A percentile compares a stretch with the other conserved stretches of the same genome.
These are phyloP conservation scores for Chloroceryle inda DNA, from an alignment of 2,797 vertebrate genomes.

Conservation along the genomic window DNA sequence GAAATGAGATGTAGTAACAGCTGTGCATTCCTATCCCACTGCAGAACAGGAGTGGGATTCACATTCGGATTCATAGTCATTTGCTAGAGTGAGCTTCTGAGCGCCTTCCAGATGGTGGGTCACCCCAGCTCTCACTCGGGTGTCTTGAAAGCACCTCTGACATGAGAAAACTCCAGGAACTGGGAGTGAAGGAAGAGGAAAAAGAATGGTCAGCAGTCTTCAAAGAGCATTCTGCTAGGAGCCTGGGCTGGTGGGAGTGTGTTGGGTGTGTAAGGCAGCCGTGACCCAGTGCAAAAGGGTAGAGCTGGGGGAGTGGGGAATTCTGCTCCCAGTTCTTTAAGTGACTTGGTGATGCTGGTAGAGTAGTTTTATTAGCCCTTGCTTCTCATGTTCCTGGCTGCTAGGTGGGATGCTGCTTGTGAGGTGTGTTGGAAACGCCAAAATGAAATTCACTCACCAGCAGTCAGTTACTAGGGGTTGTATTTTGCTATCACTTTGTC, in stretches of 20 bases:
- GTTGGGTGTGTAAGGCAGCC: neutral
- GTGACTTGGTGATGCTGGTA: neutral
- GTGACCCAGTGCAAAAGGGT: neutral
- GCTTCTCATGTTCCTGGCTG: neutral
- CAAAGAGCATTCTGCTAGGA: neutral
- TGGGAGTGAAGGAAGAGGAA: neutral
- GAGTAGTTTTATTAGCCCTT: neutral
- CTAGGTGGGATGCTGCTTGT: neutral
- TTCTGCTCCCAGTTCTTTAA: neutral
- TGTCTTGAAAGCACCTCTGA: neutral
- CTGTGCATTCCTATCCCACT: slow-evolving; percentile 44
- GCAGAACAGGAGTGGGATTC: neutral
- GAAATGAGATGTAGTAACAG: slow-evolving; percentile 68
- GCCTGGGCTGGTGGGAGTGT: neutral
- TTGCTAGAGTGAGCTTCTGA: neutral
- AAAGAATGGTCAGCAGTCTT: neutral
- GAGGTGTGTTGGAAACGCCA: neutral
- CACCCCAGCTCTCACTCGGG: neutral
- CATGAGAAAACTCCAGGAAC: neutral
- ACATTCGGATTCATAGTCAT: neutral
- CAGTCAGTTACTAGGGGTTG: neutral
- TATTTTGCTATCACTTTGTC: neutral
- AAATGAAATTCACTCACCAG: neutral
- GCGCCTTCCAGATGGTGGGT: neutral
- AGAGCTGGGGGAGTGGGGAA: neutral